Evolutionary conservation across 2,113 vertebrate species (phyloP), one percentile per base, ranked within the genome.

Genomic region (Heliornis fulica): DNA sequence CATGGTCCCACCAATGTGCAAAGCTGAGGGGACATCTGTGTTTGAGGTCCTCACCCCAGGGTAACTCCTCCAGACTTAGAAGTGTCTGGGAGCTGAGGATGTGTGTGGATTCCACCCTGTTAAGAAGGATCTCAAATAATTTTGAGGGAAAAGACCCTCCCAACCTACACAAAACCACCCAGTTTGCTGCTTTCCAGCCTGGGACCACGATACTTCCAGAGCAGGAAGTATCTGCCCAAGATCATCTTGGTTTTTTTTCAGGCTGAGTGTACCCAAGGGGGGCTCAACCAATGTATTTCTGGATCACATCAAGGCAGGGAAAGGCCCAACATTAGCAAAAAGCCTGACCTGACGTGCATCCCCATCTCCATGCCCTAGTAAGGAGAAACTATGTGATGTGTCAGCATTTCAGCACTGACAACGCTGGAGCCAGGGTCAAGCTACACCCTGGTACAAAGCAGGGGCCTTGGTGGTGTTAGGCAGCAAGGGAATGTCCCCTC

Each of bases 381-480:
- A 95, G 93, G 95, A 96, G 69, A 96, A 96, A 91, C 87, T 86
- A 65, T 91, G 94, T 89, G 87, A 81, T 5, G 32, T 93, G 82
- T 89, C 94, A 96, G 89, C 60, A 32, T 81, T 91, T 70, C 38
- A 96, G 76, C 36, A 87, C 7, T 1, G 7, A 61, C 77, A 87
- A 77, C 25, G n/a, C n/a, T 46, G 1, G 56, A 83, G 89, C 53
- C 0, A 0, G 61, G 86, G 78, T 85, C 85, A 72, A 66, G 82
- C 93, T 89, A 51, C 59, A 61, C 60, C 82, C 65, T 86, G 71
- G 82, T n/a, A 78, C 60, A 25, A 36, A 87, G 70, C 70, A 14
- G 61, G 38, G 75, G 6, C 63, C 89, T 76, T 8, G 10, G 16
- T 40, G 93, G 63, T 4, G 5, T 64, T 26, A 8, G 76, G 59